Evolutionary conservation across 2,797 vertebrate genomes (phyloP).

Genomic region (Pseudotriccus pelzelni): DNA sequence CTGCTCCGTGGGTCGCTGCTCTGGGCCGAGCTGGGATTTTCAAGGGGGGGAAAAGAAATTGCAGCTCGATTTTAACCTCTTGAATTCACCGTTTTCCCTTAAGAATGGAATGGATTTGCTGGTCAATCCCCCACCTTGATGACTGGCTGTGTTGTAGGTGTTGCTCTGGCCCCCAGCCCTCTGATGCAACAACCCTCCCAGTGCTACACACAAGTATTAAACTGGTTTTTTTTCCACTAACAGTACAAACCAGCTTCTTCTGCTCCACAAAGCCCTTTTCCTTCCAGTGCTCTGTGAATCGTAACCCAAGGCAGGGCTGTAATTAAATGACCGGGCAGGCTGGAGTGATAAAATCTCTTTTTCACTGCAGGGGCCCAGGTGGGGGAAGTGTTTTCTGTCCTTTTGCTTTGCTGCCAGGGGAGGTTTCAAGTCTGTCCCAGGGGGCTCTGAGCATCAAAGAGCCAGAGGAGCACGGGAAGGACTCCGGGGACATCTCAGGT

Average conservation of each 20-base stretch:
- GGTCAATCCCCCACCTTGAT: neutral
- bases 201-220: neutral
- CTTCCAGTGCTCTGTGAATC: neutral
- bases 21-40: neutral
- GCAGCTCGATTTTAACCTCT: neutral
- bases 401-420: neutral
- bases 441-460: neutral
- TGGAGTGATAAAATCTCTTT: constrained; percentile 42
- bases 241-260: neutral
- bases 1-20: neutral
- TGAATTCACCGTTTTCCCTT: neutral
- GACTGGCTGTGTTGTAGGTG: neutral
- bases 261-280: neutral
- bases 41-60: too few species aligned
- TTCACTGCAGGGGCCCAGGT: constrained; percentile 9
- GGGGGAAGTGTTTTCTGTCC: neutral
- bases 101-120: neutral
- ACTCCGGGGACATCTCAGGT: neutral
- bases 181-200: neutral
- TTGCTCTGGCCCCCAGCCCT: neutral
- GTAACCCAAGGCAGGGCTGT: constrained; percentile 23
- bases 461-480: neutral
- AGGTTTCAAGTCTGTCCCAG: neutral
- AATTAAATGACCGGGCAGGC: constrained; percentile 1
- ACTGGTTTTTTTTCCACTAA: neutral